These are phyloP conservation scores for Drosophila quinaria DNA, from an alignment of 2,888 invertebrate species.

Conservation along the genomic window DNA sequence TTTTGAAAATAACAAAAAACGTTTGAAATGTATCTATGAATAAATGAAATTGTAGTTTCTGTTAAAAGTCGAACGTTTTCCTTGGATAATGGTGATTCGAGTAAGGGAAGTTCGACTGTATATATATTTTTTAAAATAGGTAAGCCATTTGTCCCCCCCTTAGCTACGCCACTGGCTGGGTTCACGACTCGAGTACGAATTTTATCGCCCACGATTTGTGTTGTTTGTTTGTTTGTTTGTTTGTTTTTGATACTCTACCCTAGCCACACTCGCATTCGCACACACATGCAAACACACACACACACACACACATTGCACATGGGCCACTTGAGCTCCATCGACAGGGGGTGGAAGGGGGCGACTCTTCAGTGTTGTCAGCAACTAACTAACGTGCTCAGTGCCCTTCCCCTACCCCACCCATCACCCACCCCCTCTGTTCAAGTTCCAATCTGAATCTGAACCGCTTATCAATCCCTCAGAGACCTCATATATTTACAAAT, in stretches of 20 bases:
- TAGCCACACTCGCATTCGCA: constrained; percentile 42
- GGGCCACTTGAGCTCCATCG: constrained; percentile 52
- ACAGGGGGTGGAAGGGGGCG: neutral
- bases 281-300: constrained; percentile 36
- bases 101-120: no score
- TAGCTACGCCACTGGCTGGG: constrained; percentile 22
- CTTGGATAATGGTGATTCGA: no score
- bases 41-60: no score
- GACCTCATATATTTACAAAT: constrained; percentile 15
- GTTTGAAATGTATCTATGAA: no score
- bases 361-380: constrained; percentile 44
- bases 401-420: neutral
- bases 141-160: no score
- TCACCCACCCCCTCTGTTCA: neutral
- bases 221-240: constrained; percentile 57
- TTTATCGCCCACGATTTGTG: constrained; percentile 75
- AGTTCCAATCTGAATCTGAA: constrained; percentile 5
- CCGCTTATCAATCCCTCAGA: constrained; percentile 13
- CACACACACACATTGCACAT: constrained; percentile 29
- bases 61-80: no score
- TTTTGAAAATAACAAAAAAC: no score
- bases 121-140: no score
- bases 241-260: constrained; percentile 71
- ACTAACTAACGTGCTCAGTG: constrained; percentile 42
- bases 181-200: constrained; percentile 64